Evolutionary conservation across 1,140 invertebrate species (phyloP), one percentile per base, ranked within the genome.

Genomic region (Drosophila arizonae): DNA sequence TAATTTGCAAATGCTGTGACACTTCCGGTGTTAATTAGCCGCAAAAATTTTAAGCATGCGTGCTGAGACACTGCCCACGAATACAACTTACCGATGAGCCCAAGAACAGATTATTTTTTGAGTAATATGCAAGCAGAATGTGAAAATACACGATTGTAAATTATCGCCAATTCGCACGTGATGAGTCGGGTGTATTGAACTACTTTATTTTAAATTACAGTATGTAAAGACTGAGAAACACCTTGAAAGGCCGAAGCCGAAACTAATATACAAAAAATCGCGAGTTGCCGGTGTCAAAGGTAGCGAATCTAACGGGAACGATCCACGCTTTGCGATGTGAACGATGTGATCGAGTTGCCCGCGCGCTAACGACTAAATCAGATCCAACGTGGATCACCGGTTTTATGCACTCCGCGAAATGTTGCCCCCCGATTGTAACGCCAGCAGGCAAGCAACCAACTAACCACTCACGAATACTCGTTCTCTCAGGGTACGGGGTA

Each of bases 281-380:
- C 10, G n/a, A 26, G 45, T 33, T 28, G 66, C 41, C 64, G 68
- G 68, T 71, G 61, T 64, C 51, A 70, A 62, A 46, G 41, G 36
- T 43, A 55, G 26, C 51, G 21, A 54, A 69, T 39, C 58, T 55
- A 41, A 63, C 17, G 39, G 28, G 26, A 63, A 30, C 60, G 60
- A 55, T 71, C 33, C 46, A 48, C 41, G 60, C 48, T 65, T 51
- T 51, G 33, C 52, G 56, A 62, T 51, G 33, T 45, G 56, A 62
- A 55, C 85, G 88, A 79, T 81, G 77, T 88, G 88, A 90, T 90
- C 88, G 85, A 88, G 88, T 90, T 90, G 88, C 84, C 80, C 88
- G 88, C 88, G 80, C 88, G 88, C 81, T 90, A 90, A 90, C 80
- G 77, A 90, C 88, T 90, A 88, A 90, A 88, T 90, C 88, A 78